A percentile compares a stretch with the other conserved stretches of the same genome.
Evolutionary conservation across 2,888 invertebrate genomes (phyloP).

Genomic region (Lochmaea crataegi): DNA sequence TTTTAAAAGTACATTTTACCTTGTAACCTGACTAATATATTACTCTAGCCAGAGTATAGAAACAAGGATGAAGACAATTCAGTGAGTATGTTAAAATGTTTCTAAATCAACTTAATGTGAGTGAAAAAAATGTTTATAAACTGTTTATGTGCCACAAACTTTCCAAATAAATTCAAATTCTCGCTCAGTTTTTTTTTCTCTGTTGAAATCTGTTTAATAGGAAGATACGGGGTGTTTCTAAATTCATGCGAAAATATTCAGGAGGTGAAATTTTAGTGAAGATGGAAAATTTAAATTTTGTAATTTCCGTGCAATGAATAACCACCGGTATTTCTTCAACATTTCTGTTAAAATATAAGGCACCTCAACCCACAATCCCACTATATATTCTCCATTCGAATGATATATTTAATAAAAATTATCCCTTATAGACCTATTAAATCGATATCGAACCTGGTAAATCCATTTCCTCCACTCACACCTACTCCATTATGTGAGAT

Average conservation of each 20-base stretch:
- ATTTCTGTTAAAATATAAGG: neutral
- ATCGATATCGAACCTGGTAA: slow-evolving; percentile 33
- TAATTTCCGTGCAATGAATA: no score
- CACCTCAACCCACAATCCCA: no score
- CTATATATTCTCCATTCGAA: neutral
- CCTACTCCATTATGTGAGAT: slow-evolving; percentile 37
- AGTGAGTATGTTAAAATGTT: neutral
- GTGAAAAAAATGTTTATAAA: no score
- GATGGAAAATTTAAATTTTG: no score
- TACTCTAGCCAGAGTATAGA: neutral
- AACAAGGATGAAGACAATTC: neutral
- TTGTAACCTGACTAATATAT: neutral
- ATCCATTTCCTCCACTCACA: slow-evolving; percentile 30
- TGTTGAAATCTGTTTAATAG: no score
- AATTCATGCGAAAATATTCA: no score
- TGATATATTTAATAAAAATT: neutral
- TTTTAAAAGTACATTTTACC: slow-evolving; percentile 1
- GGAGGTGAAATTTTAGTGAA: no score
- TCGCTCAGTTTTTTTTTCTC: no score
- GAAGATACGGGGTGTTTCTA: no score
- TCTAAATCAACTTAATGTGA: neutral
- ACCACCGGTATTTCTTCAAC: no score
- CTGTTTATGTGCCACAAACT: no score
- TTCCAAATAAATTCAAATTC: no score
- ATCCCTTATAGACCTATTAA: slow-evolving; percentile 2